Base-by-base conservation (phyloP, 1,140 invertebrate genomes). In the Formica exsecta region DNA sequence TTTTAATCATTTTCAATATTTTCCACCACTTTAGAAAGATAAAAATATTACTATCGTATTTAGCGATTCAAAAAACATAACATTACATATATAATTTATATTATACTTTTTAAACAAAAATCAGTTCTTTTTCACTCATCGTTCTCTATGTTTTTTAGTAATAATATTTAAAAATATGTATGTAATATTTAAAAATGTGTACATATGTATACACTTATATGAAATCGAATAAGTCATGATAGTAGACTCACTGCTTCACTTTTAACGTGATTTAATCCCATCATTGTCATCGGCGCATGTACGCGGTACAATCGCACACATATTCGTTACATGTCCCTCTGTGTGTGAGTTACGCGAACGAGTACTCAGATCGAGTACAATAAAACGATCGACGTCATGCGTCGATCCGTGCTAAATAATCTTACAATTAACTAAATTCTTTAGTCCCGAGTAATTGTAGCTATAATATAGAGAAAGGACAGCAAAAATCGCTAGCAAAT, bases 91-190 rank as follows among this genome's bases (percentile, higher is more conserved):
- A 51, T 51, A 13, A 48, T 48, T 48, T 48, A 48, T 16, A 4
- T 51, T 51, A 51, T 3, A 51, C 48, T 51, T 51, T 51, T 22
- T 22, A 22, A 3, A 19, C 0, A 51, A 13, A 51, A 51, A 51
- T 51, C 48, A 51, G 4, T 22, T 16, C 5, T 16, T 51, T 51
- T 19, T 51, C 3, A 51, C 0, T 0, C 48, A 16, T 51, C 4
- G 16, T 51, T 13, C 16, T 51, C 16, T 41, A 9, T 22, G 22
- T 22, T 41, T 44, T 44, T 44, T 44, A 44, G 51, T 59, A 84
- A 75, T 88, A 51, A 80, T 87, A 83, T 81, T 48, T 81, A 86
- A 86, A 65, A 64, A 86, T 73, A 75, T 86, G 25, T 44, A 32
- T 32, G 0, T 32, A 32, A 80, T 87, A 83, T 81, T 48, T 29